These are phyloP conservation scores for Caenorhabditis afra DNA, from an alignment of 2,888 invertebrate genomes.

Conservation along the genomic window DNA sequence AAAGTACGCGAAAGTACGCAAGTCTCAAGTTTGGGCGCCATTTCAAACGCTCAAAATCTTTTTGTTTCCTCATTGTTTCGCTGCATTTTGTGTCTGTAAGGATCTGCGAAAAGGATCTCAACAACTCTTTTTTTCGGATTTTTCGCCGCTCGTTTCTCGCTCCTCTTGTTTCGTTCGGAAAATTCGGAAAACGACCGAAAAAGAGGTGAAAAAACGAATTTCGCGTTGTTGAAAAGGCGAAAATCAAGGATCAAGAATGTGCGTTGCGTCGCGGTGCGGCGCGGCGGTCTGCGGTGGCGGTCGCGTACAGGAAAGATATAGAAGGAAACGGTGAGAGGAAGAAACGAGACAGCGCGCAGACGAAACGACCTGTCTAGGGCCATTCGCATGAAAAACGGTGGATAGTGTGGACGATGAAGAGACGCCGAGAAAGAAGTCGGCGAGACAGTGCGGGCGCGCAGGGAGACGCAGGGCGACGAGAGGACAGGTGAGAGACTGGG, in stretches of 20 bases:
- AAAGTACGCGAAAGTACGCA: constrained; percentile 6
- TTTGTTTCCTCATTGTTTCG: background rate
- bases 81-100: background rate
- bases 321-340: constrained; percentile 13
- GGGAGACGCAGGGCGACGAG: constrained; percentile 26
- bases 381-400: constrained; percentile 41
- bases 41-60: background rate
- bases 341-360: constrained; percentile 26
- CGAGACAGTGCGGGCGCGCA: constrained; percentile 24
- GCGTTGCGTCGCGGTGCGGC: constrained; percentile 33
- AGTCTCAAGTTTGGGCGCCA: background rate
- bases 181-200: constrained; percentile 4
- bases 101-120: constrained; percentile 20
- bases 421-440: constrained; percentile 22
- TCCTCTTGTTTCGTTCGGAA: constrained; percentile 16
- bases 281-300: constrained; percentile 46
- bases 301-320: constrained; percentile 48
- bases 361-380: constrained; percentile 47
- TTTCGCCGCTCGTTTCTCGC: constrained; percentile 6
- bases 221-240: constrained; percentile 45
- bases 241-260: constrained; percentile 55
- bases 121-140: constrained; percentile 10
- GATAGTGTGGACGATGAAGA: constrained; percentile 24
- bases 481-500: constrained; percentile 47
- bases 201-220: constrained; percentile 27